Conservation (phyloP, 2,888 invertebrate species). For the Rhamnusium bicolor region DNA sequence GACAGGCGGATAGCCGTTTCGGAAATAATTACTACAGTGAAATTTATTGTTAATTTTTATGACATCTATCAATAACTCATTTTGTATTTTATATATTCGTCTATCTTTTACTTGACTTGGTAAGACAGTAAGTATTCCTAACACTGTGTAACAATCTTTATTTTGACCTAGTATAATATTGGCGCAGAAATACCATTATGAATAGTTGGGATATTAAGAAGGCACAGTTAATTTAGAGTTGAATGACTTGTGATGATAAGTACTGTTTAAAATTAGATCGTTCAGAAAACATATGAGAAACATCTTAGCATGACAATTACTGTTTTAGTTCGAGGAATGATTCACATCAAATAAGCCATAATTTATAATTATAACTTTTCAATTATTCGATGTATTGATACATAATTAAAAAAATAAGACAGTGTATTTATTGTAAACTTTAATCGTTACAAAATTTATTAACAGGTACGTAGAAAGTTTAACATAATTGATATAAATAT, state of each 20-base stretch:
- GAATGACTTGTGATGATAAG: conserved; percentile 9
- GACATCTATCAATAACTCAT: too few species aligned
- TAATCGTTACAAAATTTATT: background rate
- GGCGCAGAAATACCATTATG: background rate
- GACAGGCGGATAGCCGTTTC: too few species aligned
- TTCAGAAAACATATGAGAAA: background rate
- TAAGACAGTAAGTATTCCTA: background rate
- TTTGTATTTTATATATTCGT: background rate
- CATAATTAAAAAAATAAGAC: background rate
- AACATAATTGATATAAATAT: background rate
- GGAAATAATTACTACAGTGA: too few species aligned
- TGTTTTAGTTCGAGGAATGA: background rate
- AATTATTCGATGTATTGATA: background rate
- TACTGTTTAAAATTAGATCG: conserved; percentile 1
- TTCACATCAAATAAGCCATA: background rate
- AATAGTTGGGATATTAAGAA: conserved; percentile 1
- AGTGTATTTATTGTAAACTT: background rate
- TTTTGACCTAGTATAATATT: background rate
- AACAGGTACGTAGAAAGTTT: background rate
- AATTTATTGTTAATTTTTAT: too few species aligned
- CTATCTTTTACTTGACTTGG: background rate
- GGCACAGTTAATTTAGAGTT: conserved; percentile 8
- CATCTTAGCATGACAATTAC: background rate
- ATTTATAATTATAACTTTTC: background rate
- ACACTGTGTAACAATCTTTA: background rate